Evolutionary conservation across 2,888 invertebrate genomes (phyloP), one percentile per base, ranked within the genome.

Genomic region (Cantharis rustica): DNA sequence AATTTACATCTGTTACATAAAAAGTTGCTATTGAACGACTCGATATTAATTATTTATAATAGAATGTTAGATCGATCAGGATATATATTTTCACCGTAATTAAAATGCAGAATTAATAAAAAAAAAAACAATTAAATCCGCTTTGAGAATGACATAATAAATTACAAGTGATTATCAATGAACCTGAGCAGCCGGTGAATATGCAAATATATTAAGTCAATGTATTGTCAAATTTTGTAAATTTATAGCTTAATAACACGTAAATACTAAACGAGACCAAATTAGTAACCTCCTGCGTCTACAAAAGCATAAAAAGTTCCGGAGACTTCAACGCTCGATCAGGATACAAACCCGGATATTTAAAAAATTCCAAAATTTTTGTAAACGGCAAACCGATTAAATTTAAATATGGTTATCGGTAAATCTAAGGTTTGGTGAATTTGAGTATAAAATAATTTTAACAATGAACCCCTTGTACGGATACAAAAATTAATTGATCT

Each of bases 381-480:
- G 3, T 13, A 31, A 3, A 31, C 31, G 3, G 4, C 4, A 31
- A 31, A 31, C 31, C 10, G 3, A 31, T 31, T 13, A 31, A 10
- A 31, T 31, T 31, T 31, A 31, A 31, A n/a, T 31, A 13, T 31
- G 13, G 5, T 31, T 31, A 31, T 31, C 27, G 27, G 11, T 27
- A 31, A 31, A 31, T 31, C 13, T 47, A 47, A n/a, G 47, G 13
- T 47, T 47, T n/a, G 13, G n/a, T 47, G 1, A n/a, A n/a, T 7
- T 47, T 47, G 5, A 47, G n/a, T n/a, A 23, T 23, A 47, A 4
- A n/a, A 31, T 5, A 31, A 73, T 73, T 68, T 68, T 10, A 68
- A 73, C 73, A 73, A 73, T 73, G 73, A 68, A 68, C 16, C 16
- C 73, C 68, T 16, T 62, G 64, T 73, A 73, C 13, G 61, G 73